Evolutionary conservation across 2,888 invertebrate species (phyloP).

Genomic region (Drosophila tripunctata): DNA sequence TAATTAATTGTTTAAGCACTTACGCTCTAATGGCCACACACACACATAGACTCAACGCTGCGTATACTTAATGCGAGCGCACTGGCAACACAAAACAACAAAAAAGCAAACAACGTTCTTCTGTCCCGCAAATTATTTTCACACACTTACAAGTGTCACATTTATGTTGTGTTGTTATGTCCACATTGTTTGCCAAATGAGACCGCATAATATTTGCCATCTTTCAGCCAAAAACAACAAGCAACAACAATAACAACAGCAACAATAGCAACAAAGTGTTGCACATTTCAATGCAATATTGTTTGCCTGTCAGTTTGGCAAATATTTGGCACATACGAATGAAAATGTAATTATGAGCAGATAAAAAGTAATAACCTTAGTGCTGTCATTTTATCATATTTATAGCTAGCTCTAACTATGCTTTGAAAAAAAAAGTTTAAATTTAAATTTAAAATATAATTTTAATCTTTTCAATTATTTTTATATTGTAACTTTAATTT

Average conservation of each 20-base stretch:
- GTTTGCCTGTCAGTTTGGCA: slow-evolving; percentile 5
- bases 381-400: no score
- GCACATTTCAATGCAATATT: slow-evolving; percentile 22
- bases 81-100: slow-evolving; percentile 8
- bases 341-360: slow-evolving; percentile 44
- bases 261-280: slow-evolving; percentile 16
- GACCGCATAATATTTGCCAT: slow-evolving; percentile 63
- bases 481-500: no score
- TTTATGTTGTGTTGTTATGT: slow-evolving; percentile 34
- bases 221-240: slow-evolving; percentile 26
- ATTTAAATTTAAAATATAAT: no score
- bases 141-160: slow-evolving; percentile 72
- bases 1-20: slow-evolving; percentile 78
- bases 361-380: slow-evolving; percentile 3
- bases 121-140: slow-evolving; percentile 60
- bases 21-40: slow-evolving; percentile 53
- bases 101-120: not conserved
- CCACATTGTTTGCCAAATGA: slow-evolving; percentile 58
- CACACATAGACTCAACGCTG: slow-evolving; percentile 20
- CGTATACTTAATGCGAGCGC: slow-evolving; percentile 51
- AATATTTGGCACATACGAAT: slow-evolving; percentile 14
- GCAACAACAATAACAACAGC: slow-evolving; percentile 1
- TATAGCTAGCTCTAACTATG: no score
- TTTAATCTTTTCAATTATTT: no score
- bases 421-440: no score